Evolutionary conservation across 2,113 vertebrate species (phyloP).

Genomic region (Sturnus vulgaris): DNA sequence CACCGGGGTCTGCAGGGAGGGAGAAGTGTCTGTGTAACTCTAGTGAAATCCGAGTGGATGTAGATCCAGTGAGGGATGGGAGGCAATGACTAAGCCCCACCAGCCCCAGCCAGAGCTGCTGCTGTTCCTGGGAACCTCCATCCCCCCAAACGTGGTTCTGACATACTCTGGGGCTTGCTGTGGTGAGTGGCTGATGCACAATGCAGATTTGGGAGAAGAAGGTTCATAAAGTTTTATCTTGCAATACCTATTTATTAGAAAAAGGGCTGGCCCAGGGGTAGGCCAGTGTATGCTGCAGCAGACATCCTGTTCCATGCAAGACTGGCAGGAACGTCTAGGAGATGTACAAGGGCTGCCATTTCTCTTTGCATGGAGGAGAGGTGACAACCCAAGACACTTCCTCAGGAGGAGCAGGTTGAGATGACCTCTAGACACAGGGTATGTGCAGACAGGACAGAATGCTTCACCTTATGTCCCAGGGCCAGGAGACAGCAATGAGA

Average conservation of each 20-base stretch:
- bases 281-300: neutral
- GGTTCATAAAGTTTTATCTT: neutral
- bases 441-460: neutral
- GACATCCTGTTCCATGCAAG: neutral
- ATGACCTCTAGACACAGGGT: neutral
- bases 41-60: accelerated
- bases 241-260: neutral
- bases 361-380: neutral
- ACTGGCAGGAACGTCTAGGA: neutral
- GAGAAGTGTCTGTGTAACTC: neutral
- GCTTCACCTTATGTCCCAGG: neutral
- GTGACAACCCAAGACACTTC: neutral
- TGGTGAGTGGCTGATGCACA: neutral
- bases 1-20: neutral
- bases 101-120: neutral
- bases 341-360: neutral
- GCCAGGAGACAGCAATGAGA: neutral
- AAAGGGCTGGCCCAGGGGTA: accelerated
- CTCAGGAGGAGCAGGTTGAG: neutral
- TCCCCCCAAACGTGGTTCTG: neutral
- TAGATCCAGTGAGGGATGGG: neutral
- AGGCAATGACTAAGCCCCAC: neutral
- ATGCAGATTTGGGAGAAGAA: neutral
- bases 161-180: neutral
- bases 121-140: neutral